Evolutionary conservation across 2,113 vertebrate genomes (phyloP), one percentile per base, ranked within the genome.

Genomic region (Ailuropoda melanoleuca): DNA sequence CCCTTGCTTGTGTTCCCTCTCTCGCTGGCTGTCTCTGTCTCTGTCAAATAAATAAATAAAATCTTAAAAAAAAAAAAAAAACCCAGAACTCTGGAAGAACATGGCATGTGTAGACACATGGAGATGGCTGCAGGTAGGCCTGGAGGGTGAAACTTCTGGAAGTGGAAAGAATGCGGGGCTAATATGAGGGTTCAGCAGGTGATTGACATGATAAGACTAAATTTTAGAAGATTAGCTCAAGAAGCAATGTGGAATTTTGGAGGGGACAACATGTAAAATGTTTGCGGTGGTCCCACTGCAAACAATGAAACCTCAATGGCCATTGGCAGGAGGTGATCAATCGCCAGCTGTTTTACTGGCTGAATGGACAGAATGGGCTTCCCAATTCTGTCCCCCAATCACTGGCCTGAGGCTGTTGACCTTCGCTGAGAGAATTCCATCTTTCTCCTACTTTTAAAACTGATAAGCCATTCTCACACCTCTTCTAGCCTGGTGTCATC

Each of bases 161-260:
- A 87, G 46, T 62, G 50, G 43, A 48, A 70, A 70, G 5, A 80
- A 60, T 3, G 21, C 12, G 43, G 7, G 75, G 18, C 39, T n/a
- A 58, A 2, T 10, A 2, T 34, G 23, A 24, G 15, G 14, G 15
- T 82, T 46, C 93, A 83, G 26, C 23, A 68, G 34, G 29, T 39
- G 8, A 46, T 15, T 84, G 26, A 31, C n/a, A 39, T 4, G 1
- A 80, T 50, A n/a, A 90, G 29, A 37, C 19, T 87, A n/a, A 53
- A 86, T 91, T 58, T 50, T 70, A 88, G 56, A 96, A 43, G 56
- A 74, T 60, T 29, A 70, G 23, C 6, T 92, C 18, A 34, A 64
- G 23, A 11, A 31, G 13, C 62, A 39, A 3, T n/a, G 18, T 37
- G 78, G 58, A 66, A 46, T 8, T 89, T 21, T 87, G 50, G 48